Evolutionary conservation across 2,797 vertebrate genomes (phyloP).

Genomic region (Liparis tanakae): DNA sequence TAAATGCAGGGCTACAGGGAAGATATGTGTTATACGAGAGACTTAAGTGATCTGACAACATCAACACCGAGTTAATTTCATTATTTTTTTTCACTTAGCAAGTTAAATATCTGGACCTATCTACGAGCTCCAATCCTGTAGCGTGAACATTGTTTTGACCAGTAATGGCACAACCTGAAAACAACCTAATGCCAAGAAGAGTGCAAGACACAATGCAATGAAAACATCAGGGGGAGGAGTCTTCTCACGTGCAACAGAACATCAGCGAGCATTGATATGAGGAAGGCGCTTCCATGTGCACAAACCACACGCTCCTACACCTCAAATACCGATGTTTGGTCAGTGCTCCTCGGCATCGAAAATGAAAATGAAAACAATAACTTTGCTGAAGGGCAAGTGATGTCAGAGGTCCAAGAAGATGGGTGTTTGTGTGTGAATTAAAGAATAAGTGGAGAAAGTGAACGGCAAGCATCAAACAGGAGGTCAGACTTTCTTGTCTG

Average conservation of each 20-base stretch:
- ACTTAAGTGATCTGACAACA: neutral
- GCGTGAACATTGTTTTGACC: neutral
- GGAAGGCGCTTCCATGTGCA: no score
- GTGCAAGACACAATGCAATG: no score
- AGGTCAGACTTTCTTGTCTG: constrained; percentile 17
- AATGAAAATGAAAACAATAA: no score
- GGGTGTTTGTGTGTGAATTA: no score
- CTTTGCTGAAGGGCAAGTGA: no score
- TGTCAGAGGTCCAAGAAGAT: no score
- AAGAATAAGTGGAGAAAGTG: neutral
- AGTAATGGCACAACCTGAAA: neutral
- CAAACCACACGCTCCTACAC: no score
- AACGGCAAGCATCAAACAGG: neutral
- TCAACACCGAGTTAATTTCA: no score
- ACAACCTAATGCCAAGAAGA: no score
- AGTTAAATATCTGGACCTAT: neutral
- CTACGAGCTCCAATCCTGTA: neutral
- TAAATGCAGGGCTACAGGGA: neutral
- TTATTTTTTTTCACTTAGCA: neutral
- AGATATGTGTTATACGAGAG: neutral
- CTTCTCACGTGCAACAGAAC: neutral
- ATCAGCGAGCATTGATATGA: neutral
- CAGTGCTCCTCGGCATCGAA: no score
- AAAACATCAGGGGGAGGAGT: no score
- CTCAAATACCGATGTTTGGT: no score